Evolutionary conservation across 53 echinoderm and acorn worm genomes (phyloP).

Genomic region (Mesocentrotus franciscanus): DNA sequence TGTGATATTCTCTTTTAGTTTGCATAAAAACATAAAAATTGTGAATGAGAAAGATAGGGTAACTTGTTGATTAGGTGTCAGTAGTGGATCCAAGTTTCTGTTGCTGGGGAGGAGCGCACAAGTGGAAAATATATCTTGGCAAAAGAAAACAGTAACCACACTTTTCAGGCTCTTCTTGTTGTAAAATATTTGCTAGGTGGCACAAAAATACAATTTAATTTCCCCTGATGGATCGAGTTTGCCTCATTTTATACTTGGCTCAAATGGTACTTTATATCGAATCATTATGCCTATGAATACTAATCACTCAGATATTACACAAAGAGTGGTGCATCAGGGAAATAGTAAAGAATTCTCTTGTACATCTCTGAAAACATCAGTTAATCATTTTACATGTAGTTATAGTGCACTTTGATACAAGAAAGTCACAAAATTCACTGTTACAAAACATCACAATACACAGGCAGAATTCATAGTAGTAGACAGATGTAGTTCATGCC

Average conservation of each 20-base stretch:
- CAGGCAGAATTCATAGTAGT: not conserved
- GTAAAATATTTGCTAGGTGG: not conserved
- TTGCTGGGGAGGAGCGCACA: too few relatives aligned
- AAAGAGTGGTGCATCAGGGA: not conserved
- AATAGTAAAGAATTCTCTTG: not conserved
- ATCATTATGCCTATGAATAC: not conserved
- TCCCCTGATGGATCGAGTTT: not conserved
- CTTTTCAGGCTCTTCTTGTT: too few relatives aligned
- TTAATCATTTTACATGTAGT: not conserved
- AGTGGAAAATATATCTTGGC: too few relatives aligned
- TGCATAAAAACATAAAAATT: too few relatives aligned
- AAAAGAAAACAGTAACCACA: too few relatives aligned
- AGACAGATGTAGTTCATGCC: not conserved
- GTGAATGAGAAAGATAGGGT: too few relatives aligned
- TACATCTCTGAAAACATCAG: not conserved
- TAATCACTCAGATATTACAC: not conserved
- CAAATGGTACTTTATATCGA: not conserved
- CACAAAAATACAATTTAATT: not conserved
- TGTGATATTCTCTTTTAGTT: too few relatives aligned
- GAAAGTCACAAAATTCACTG: not conserved
- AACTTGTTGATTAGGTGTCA: too few relatives aligned
- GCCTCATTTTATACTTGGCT: not conserved
- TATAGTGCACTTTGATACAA: conserved; percentile 25
- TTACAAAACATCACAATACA: not conserved
- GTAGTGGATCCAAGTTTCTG: too few relatives aligned